Percentiles rank a stretch among this genome's conserved stretches.
Conservation (phyloP, 2,888 invertebrate genomes). For the Beris morrisii region DNA sequence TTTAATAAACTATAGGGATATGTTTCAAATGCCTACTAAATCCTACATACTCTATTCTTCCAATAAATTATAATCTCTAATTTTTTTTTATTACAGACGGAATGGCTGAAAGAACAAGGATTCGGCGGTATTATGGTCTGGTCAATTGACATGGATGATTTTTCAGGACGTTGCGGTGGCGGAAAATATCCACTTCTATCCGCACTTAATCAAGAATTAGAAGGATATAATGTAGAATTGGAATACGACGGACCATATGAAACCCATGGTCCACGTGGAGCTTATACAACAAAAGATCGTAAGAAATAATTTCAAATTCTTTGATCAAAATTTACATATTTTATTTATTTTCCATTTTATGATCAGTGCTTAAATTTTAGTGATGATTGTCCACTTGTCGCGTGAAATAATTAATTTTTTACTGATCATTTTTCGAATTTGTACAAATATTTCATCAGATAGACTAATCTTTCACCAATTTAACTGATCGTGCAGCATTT, state of each 20-base stretch:
- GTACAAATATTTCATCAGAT: too few species aligned
- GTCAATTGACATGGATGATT: conserved; percentile 96
- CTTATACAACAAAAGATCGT: conserved; percentile 89
- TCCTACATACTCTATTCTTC: too few species aligned
- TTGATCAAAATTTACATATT: background rate
- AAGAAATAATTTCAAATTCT: conserved; percentile 56
- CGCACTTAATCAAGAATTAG: conserved; percentile 82
- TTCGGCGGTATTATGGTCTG: conserved; percentile 97
- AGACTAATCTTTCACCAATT: too few species aligned
- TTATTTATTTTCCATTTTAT: too few species aligned
- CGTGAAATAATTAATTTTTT: too few species aligned
- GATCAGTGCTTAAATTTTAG: too few species aligned
- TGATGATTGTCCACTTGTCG: too few species aligned
- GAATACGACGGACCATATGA: conserved; percentile 89
- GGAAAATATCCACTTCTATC: conserved; percentile 88
- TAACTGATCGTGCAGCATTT: too few species aligned
- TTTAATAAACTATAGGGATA: too few species aligned
- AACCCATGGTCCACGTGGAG: conserved; percentile 66
- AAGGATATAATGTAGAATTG: conserved; percentile 77
- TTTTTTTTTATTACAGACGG: conserved; percentile 64
- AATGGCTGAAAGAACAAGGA: conserved; percentile 91
- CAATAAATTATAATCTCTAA: too few species aligned
- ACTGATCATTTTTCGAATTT: too few species aligned
- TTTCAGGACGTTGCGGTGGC: conserved; percentile 84
- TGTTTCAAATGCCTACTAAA: too few species aligned